Base-by-base conservation (phyloP, 92 coral and sea anemone species). In the Porites evermanni region DNA sequence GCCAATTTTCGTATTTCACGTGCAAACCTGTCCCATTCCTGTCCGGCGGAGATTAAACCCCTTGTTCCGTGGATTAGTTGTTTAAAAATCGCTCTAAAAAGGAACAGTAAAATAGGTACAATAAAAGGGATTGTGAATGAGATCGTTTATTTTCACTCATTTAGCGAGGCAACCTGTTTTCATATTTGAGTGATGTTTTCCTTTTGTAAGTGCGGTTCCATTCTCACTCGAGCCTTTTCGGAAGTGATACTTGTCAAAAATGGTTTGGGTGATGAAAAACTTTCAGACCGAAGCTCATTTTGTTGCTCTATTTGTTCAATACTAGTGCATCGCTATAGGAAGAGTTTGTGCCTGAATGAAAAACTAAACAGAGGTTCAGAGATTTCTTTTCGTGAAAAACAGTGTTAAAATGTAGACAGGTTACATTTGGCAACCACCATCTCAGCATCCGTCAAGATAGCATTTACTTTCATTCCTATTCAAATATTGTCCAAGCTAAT, bases 41-140 rank as follows among this genome's bases (percentile, higher is more conserved):
- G 59, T 29, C 47, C 7, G 47, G 47, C 53, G 47, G 52, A 60
- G 86, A 81, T 81, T 81, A 81, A 81, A 26, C 21, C 17, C 11
- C 80, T 74, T 74, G 80, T 83, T 53, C n/a, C 18, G 0, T 17
- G 87, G 87, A 83, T 83, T 83, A 83, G 72, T 21, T 3, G 11
- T 56, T 81, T 70, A 12, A n/a, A 18, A 11, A 32, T 17, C 61
- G 70, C 70, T 82, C 38, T 59, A 59, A 82, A 82, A 23, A 20
- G 53, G 60, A 72, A 56, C 18, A 12, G 59, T 24, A 44, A 83
- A 73, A 74, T 66, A 64, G 53, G 72, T 21, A 63, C 51, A 14
- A 52, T 50, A 26, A 59, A 71, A 56, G 61, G 63, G 64, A 13
- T 63, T 63, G 51, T 63, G 38, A 70, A 70, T 81, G 53, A 52